Evolutionary conservation across 2,888 invertebrate genomes (phyloP).

Genomic region (Zygothrica quintamaculata): DNA sequence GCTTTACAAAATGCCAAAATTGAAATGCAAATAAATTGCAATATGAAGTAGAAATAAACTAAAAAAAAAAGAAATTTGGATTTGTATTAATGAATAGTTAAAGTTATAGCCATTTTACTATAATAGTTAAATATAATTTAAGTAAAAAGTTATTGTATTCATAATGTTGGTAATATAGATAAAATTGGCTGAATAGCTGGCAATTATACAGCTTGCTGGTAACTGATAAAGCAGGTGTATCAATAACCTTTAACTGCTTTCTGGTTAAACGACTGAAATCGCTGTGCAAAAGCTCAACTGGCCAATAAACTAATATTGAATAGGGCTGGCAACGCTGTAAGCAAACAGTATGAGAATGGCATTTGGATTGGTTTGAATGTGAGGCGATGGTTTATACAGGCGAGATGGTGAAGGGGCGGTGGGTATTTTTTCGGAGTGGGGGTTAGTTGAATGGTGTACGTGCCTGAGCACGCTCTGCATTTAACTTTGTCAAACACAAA

Average conservation of each 20-base stretch:
- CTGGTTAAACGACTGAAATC: conserved; percentile 43
- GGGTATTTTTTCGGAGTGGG: background rate
- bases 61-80: no score
- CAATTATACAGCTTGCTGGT: background rate
- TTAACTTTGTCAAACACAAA: conserved; percentile 78
- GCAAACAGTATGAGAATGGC: background rate
- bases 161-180: no score
- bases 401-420: background rate
- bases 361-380: background rate
- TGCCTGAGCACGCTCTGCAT: conserved; percentile 45
- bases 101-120: no score
- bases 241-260: conserved; percentile 6
- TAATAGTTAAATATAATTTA: no score
- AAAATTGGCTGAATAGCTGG: no score
- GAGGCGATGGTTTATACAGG: background rate
- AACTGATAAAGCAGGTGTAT: background rate
- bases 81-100: no score
- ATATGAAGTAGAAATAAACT: no score
- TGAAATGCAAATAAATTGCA: no score
- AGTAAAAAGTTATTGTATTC: no score
- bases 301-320: conserved; percentile 62
- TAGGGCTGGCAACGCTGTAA: conserved; percentile 4
- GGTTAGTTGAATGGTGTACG: conserved; percentile 23
- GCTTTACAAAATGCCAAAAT: no score
- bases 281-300: conserved; percentile 56